These are phyloP conservation scores for Nipponacmea schrenckii DNA, from an alignment of 2,888 invertebrate genomes.

Conservation along the genomic window DNA sequence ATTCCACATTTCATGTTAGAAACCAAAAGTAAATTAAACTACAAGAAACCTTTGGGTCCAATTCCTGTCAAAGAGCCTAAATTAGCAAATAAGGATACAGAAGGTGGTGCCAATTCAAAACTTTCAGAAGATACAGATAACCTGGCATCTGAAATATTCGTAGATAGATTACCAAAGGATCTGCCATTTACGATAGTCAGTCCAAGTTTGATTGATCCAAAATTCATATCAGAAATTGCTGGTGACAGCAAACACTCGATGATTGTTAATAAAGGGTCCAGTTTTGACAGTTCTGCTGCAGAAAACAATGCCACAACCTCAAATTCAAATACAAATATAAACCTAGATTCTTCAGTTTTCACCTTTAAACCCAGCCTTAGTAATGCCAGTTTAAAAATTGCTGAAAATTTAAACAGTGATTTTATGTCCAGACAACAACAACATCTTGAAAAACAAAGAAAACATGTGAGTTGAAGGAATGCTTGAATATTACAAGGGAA, in stretches of 20 bases:
- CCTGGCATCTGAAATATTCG: not conserved
- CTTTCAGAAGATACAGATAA: not conserved
- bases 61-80: slow-evolving; percentile 28
- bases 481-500: too few species aligned
- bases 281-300: not conserved
- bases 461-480: slow-evolving; percentile 46
- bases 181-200: not conserved
- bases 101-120: slow-evolving; percentile 2
- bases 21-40: slow-evolving; percentile 40
- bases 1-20: slow-evolving; percentile 50
- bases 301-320: slow-evolving; percentile 16
- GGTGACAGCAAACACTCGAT: not conserved
- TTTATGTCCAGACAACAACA: slow-evolving; percentile 59
- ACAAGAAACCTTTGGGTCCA: slow-evolving; percentile 43
- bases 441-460: slow-evolving; percentile 55
- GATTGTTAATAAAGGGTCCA: not conserved
- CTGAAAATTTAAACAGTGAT: slow-evolving; percentile 54
- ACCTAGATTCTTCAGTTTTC: slow-evolving; percentile 53
- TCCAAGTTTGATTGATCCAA: not conserved
- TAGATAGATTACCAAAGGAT: not conserved
- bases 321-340: slow-evolving; percentile 25
- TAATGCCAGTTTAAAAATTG: slow-evolving; percentile 52
- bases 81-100: slow-evolving; percentile 11
- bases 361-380: slow-evolving; percentile 59
- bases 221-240: too few species aligned